Percentiles rank a stretch among this genome's conserved stretches.
Conservation (phyloP, 2,113 vertebrate species). For the Lampris megalopsis region DNA sequence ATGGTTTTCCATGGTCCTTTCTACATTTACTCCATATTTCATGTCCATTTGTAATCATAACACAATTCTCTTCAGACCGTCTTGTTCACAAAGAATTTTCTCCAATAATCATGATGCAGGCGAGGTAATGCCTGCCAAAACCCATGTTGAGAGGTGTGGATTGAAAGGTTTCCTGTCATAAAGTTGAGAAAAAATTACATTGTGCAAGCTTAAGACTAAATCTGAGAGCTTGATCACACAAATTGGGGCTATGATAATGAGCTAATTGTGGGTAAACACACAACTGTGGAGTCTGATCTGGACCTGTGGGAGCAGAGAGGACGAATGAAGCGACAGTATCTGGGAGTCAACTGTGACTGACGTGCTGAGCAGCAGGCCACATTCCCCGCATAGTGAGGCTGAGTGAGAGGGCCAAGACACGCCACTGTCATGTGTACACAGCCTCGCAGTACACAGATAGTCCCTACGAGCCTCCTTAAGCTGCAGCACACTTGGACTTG, state of each 20-base stretch:
- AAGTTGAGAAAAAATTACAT: not conserved
- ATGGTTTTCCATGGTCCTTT: too few relatives aligned
- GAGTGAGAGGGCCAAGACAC: not conserved
- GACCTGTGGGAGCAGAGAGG: not conserved
- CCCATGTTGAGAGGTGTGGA: not conserved
- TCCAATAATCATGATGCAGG: constrained; percentile 1
- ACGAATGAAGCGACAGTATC: not conserved
- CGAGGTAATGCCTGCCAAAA: constrained; percentile 11
- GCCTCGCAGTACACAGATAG: not conserved
- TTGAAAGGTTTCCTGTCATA: not conserved
- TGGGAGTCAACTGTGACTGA: not conserved
- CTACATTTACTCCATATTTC: not conserved
- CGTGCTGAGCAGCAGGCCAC: constrained; percentile 9
- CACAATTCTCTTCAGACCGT: constrained; percentile 8
- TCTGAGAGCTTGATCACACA: constrained; percentile 3
- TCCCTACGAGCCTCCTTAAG: not conserved
- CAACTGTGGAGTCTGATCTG: not conserved
- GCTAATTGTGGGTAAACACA: not conserved
- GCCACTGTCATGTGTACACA: not conserved
- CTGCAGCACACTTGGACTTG: too few relatives aligned
- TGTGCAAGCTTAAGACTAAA: not conserved
- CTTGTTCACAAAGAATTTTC: constrained; percentile 21
- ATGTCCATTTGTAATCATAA: constrained; percentile 7
- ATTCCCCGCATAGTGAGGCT: constrained; percentile 11
- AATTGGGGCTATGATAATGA: not conserved